Evolutionary conservation across 2,797 vertebrate genomes (phyloP).

Genomic region (Dallia pectoralis): DNA sequence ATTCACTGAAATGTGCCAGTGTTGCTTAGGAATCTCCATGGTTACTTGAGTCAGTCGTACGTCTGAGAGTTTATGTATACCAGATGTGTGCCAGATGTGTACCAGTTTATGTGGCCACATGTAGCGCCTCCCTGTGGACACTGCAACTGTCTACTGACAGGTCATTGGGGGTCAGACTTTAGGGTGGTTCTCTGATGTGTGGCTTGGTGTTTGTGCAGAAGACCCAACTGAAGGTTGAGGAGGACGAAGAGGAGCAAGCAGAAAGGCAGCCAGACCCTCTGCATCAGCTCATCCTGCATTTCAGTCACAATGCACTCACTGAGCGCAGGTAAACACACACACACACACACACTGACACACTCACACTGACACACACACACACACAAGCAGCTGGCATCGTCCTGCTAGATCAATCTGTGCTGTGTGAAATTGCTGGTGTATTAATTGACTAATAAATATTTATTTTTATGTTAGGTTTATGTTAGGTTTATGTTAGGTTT

Average conservation of each 20-base stretch:
- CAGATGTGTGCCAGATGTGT: neutral
- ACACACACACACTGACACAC: neutral
- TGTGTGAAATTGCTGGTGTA: constrained; percentile 39
- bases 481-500: too few species aligned
- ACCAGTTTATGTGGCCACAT: neutral
- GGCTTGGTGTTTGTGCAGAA: constrained; percentile 69
- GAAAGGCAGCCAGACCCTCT: constrained; percentile 91
- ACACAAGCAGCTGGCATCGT: constrained; percentile 41
- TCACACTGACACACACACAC: constrained; percentile 25
- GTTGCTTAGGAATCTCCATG: too few species aligned
- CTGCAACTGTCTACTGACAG: neutral
- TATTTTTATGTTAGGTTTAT: constrained; percentile 8
- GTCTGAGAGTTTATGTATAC: neutral
- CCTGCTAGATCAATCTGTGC: constrained; percentile 49
- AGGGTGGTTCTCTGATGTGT: constrained; percentile 3
- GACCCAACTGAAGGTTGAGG: constrained; percentile 85
- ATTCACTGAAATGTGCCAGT: too few species aligned
- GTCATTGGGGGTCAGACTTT: neutral
- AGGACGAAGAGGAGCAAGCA: constrained; percentile 88
- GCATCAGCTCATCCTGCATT: constrained; percentile 97
- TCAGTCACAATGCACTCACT: constrained; percentile 94
- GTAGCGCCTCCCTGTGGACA: neutral
- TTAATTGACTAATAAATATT: constrained; percentile 33
- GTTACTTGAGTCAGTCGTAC: too few species aligned
- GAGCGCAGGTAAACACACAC: constrained; percentile 81